phyloP scores from a whole-genome alignment of 2,888 invertebrate genomes.

The Perithous albicinctus region DNA sequence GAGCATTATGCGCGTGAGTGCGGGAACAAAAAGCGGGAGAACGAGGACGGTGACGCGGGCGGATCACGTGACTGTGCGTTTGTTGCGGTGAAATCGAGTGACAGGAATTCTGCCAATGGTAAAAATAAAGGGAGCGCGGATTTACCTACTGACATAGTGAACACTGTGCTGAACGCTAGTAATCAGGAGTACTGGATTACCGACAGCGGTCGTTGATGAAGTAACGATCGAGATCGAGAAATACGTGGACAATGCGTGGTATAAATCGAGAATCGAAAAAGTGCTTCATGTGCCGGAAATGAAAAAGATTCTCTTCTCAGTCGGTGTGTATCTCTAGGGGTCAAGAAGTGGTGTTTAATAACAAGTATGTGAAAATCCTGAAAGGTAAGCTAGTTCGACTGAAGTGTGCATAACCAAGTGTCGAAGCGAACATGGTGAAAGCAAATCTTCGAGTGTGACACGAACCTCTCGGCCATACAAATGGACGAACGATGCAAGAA shows the following conservation, averaged over 20 bases:
- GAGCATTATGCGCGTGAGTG: slow-evolving; percentile 60
- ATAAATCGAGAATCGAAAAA: slow-evolving; percentile 53
- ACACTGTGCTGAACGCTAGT: slow-evolving; percentile 15
- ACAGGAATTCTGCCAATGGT: too few species aligned
- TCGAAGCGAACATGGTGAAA: slow-evolving; percentile 57
- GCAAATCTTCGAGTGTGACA: slow-evolving; percentile 63
- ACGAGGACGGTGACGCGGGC: neutral
- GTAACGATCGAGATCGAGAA: slow-evolving; percentile 60
- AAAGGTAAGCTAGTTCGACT: slow-evolving; percentile 50
- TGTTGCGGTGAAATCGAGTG: neutral
- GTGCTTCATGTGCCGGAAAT: slow-evolving; percentile 52
- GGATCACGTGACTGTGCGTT: slow-evolving; percentile 6
- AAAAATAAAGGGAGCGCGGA: neutral
- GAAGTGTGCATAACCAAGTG: neutral
- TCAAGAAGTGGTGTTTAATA: slow-evolving; percentile 32
- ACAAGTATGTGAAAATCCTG: slow-evolving; percentile 45
- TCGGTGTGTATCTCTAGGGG: slow-evolving; percentile 51
- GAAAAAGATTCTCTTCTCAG: slow-evolving; percentile 63
- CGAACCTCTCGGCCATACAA: slow-evolving; percentile 69
- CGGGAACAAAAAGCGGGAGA: slow-evolving; percentile 18
- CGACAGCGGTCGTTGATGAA: slow-evolving; percentile 63
- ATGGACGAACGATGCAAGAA: slow-evolving; percentile 45
- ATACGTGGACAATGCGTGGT: slow-evolving; percentile 47
- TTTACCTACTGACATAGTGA: neutral
- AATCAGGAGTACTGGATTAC: slow-evolving; percentile 55